Evolutionary conservation across 2,888 invertebrate species (phyloP).

Genomic region (Camponotus fellah): DNA sequence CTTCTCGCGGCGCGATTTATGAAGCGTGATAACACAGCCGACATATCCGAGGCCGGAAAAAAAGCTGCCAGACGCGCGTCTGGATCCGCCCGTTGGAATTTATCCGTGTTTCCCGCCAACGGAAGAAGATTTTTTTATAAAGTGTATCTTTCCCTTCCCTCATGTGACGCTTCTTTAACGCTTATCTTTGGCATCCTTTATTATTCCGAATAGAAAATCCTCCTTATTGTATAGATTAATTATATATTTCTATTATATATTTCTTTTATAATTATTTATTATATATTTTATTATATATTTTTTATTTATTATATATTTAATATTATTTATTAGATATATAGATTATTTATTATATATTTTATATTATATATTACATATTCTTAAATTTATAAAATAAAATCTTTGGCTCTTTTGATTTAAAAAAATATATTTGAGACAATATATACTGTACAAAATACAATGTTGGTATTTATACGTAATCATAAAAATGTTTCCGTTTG

Average conservation of each 20-base stretch:
- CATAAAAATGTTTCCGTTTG: slow-evolving; percentile 9
- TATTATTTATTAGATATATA: background rate
- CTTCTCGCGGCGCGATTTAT: slow-evolving; percentile 68
- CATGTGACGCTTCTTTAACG: background rate
- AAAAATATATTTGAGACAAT: background rate
- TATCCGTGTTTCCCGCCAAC: slow-evolving; percentile 43
- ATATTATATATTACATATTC: background rate
- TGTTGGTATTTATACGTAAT: slow-evolving; percentile 9
- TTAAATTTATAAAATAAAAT: background rate
- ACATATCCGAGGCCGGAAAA: slow-evolving; percentile 44
- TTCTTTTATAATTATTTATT: too few relatives aligned
- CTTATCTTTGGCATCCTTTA: slow-evolving; percentile 23
- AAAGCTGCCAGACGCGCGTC: slow-evolving; percentile 51
- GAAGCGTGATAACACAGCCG: slow-evolving; percentile 71
- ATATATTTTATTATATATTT: too few relatives aligned
- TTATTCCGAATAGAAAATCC: slow-evolving; percentile 4
- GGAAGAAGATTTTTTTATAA: slow-evolving; percentile 30
- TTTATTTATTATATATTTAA: background rate
- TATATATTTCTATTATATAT: background rate
- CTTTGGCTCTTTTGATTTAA: background rate
- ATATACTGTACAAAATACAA: background rate
- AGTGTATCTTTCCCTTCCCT: slow-evolving; percentile 6
- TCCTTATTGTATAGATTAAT: slow-evolving; percentile 12
- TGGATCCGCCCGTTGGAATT: slow-evolving; percentile 62
- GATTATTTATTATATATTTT: background rate